Evolutionary conservation across 2,113 vertebrate genomes (phyloP).

Genomic region (Pelusios castaneus): DNA sequence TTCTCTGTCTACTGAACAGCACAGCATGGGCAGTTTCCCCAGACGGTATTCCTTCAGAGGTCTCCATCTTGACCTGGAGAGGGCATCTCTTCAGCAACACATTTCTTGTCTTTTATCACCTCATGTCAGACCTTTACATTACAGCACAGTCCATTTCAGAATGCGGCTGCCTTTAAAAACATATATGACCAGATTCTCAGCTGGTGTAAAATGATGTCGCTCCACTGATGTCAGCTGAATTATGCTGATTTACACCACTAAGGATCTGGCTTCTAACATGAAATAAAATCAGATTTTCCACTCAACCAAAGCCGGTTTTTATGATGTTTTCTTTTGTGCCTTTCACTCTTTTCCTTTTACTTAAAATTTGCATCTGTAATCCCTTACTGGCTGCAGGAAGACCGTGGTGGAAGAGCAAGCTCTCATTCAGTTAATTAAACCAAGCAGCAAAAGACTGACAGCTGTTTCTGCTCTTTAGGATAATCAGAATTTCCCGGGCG

Average conservation of each 20-base stretch:
- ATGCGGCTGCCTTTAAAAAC: background rate
- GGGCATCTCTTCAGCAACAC: background rate
- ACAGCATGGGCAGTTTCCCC: background rate
- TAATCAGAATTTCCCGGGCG: slow-evolving; percentile 32
- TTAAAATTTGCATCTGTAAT: background rate
- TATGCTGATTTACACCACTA: background rate
- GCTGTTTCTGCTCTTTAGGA: slow-evolving; percentile 51
- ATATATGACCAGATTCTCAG: background rate
- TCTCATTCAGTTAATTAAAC: slow-evolving; percentile 32
- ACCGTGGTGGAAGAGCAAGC: slow-evolving; percentile 43
- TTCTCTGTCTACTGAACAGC: background rate
- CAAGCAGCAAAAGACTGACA: slow-evolving; percentile 26
- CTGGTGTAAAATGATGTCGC: background rate
- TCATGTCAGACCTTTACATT: background rate
- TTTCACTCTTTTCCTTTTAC: slow-evolving; percentile 10
- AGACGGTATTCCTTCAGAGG: background rate
- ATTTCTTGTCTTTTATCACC: background rate
- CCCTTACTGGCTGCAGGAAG: slow-evolving; percentile 53
- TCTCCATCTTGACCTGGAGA: background rate
- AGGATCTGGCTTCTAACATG: background rate
- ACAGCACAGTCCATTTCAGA: background rate
- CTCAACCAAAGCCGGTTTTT: slow-evolving; percentile 9
- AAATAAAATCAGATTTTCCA: background rate
- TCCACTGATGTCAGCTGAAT: background rate
- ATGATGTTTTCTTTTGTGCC: slow-evolving; percentile 38